These are phyloP conservation scores for Kuschelorhynchus macadamiae DNA, from an alignment of 2,888 invertebrate genomes.

Conservation along the genomic window DNA sequence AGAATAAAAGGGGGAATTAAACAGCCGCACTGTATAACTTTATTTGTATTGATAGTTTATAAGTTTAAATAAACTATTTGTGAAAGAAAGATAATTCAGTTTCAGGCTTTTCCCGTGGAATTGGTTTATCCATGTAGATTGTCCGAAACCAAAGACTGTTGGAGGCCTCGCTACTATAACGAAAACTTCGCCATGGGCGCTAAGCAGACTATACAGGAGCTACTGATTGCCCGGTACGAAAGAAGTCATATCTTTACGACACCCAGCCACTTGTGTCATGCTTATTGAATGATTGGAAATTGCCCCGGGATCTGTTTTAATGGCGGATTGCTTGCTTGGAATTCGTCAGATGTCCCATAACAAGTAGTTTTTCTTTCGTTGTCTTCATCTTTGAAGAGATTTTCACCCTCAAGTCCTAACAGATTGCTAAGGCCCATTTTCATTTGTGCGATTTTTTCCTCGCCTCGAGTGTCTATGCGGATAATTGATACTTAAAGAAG, in stretches of 20 bases:
- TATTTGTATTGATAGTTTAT: no score
- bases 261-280: slow-evolving; percentile 58
- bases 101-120: no score
- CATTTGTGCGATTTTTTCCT: slow-evolving; percentile 33
- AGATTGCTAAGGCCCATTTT: slow-evolving; percentile 55
- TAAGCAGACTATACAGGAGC: slow-evolving; percentile 52
- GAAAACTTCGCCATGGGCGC: slow-evolving; percentile 56
- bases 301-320: slow-evolving; percentile 65
- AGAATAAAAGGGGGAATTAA: no score
- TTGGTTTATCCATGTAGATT: slow-evolving; percentile 18
- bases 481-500: slow-evolving; percentile 13
- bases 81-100: no score
- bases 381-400: slow-evolving; percentile 42
- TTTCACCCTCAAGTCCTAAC: slow-evolving; percentile 51
- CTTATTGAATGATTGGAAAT: slow-evolving; percentile 65
- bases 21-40: no score
- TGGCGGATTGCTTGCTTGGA: slow-evolving; percentile 62
- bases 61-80: no score
- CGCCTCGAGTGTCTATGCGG: not conserved
- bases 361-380: slow-evolving; percentile 49
- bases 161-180: slow-evolving; percentile 57
- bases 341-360: slow-evolving; percentile 61
- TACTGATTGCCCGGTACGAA: slow-evolving; percentile 59
- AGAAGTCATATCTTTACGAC: slow-evolving; percentile 53
- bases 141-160: slow-evolving; percentile 32